Percentiles rank a stretch among this genome's conserved stretches.
Conservation (phyloP, 2,113 vertebrate species). For the Ceyx melanurus region DNA sequence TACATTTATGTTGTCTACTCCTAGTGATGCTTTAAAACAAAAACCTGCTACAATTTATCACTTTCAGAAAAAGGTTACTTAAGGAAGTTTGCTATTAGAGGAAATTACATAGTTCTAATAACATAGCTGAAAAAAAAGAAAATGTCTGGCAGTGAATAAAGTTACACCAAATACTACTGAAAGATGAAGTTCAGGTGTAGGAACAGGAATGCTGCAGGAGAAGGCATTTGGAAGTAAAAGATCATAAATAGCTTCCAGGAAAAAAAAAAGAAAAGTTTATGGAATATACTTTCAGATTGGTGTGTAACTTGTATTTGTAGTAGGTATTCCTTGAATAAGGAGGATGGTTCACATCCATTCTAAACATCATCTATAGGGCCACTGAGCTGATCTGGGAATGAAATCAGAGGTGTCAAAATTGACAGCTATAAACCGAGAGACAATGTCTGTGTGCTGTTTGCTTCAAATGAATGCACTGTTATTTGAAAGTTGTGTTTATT, state of each 20-base stretch:
- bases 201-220: not conserved
- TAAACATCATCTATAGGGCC: not conserved
- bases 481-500: constrained; percentile 12
- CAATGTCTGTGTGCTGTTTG: not conserved
- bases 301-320: not conserved
- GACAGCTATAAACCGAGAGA: not conserved
- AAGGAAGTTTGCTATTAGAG: not conserved
- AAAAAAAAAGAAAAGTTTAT: not conserved
- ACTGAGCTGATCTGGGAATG: not conserved
- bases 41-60: not conserved
- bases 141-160: not conserved
- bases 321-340: not conserved
- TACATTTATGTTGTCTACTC: not conserved
- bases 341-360: not conserved
- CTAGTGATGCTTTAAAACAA: not conserved
- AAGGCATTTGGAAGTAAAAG: not conserved
- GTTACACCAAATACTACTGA: no score
- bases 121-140: not conserved
- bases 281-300: not conserved
- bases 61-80: not conserved
- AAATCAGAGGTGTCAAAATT: not conserved
- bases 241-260: not conserved
- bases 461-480: not conserved
- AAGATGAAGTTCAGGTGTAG: not conserved
- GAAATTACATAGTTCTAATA: not conserved